phyloP scores from a whole-genome alignment of 2,797 vertebrate species.

The Oryzias dopingdopingensis region DNA sequence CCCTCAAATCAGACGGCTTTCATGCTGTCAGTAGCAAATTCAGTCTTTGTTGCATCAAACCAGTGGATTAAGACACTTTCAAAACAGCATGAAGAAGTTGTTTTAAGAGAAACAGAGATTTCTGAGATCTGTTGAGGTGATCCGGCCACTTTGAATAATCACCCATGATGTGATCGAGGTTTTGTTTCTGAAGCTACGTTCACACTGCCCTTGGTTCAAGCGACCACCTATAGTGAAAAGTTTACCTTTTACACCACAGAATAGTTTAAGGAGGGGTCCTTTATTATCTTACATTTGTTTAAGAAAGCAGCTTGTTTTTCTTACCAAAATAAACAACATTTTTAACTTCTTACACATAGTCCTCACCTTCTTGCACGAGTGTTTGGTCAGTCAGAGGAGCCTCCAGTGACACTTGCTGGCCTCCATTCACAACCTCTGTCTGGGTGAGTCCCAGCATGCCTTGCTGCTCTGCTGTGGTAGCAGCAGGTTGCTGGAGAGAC shows the following conservation, averaged over 20 bases:
- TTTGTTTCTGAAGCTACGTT: too few relatives aligned
- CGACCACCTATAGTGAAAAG: too few relatives aligned
- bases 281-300: too few relatives aligned
- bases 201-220: too few relatives aligned
- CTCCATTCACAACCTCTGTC: constrained; percentile 81
- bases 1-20: too few relatives aligned
- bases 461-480: constrained; percentile 78
- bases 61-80: too few relatives aligned
- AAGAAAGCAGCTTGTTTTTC: too few relatives aligned
- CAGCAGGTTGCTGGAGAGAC: constrained; percentile 74
- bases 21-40: too few relatives aligned
- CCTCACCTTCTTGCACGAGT: constrained; percentile 86
- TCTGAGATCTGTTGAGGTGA: not conserved
- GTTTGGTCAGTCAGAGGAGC: constrained; percentile 81
- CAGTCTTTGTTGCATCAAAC: too few relatives aligned
- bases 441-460: constrained; percentile 86
- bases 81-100: not conserved
- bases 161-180: not conserved
- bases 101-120: not conserved
- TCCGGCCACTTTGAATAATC: not conserved
- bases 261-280: not conserved
- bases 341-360: not conserved
- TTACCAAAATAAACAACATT: too few relatives aligned
- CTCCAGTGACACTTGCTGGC: constrained; percentile 82
- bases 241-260: not conserved